These are phyloP conservation scores for Cydia fagiglandana DNA, from an alignment of 1,140 invertebrate species.

Conservation along the genomic window DNA sequence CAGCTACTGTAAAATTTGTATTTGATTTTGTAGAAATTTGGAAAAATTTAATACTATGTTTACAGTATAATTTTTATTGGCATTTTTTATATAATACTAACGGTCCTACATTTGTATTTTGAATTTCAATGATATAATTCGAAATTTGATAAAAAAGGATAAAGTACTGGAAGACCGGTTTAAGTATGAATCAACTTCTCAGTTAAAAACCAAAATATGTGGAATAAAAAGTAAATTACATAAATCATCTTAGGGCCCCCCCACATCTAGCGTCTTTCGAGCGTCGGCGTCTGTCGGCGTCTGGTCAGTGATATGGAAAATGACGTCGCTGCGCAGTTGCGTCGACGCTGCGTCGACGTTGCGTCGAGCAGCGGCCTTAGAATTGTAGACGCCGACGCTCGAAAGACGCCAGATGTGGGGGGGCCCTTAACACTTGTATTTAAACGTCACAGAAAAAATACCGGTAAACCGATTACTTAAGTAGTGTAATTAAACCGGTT, in stretches of 20 bases:
- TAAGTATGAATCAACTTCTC: background rate
- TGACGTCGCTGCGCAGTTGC: no score
- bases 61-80: background rate
- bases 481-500: background rate
- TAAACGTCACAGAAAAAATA: background rate
- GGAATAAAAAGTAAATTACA: background rate
- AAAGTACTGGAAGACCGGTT: background rate
- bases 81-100: constrained; percentile 2
- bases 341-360: no score
- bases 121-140: background rate
- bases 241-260: background rate
- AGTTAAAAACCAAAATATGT: background rate
- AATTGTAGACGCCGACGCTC: no score
- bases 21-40: constrained; percentile 11
- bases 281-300: no score
- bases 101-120: background rate
- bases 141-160: background rate
- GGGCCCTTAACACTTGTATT: background rate
- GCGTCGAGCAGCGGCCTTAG: no score
- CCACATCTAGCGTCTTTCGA: no score
- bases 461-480: background rate
- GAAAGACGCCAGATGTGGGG: no score
- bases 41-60: background rate
- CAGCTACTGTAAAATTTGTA: background rate
- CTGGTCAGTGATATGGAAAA: no score